Percentiles rank a stretch among this genome's conserved stretches.
Conservation (phyloP, 1,140 invertebrate species). For the Diuraphis noxia region DNA sequence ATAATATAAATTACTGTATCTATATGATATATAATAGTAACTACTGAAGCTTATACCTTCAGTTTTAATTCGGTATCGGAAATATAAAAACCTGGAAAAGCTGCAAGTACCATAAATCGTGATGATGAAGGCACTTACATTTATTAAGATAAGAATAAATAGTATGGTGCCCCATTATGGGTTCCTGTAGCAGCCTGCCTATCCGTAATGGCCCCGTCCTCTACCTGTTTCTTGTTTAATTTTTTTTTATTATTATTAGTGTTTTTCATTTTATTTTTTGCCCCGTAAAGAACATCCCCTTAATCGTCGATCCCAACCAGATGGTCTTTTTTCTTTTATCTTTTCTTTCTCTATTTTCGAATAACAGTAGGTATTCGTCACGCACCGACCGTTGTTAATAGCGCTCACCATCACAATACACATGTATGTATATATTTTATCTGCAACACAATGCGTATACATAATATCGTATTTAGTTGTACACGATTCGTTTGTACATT, state of each 20-base stretch:
- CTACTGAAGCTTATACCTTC: not conserved
- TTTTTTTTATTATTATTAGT: slow-evolving; percentile 13
- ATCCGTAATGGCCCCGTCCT: not conserved
- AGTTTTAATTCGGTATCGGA: not conserved
- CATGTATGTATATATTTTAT: not conserved
- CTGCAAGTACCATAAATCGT: slow-evolving; percentile 29
- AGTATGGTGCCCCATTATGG: slow-evolving; percentile 5
- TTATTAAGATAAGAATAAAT: slow-evolving; percentile 38
- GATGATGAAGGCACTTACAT: slow-evolving; percentile 11
- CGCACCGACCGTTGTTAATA: slow-evolving; percentile 42
- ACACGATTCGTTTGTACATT: slow-evolving; percentile 41
- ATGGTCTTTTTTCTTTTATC: not conserved
- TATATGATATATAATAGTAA: not conserved
- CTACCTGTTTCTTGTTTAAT: slow-evolving; percentile 14
- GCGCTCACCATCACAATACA: slow-evolving; percentile 29
- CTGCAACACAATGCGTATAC: not conserved
- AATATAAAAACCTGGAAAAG: slow-evolving; percentile 9
- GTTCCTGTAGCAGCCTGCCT: not conserved
- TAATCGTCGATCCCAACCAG: slow-evolving; percentile 5
- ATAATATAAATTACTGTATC: not conserved
- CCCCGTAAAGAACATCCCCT: slow-evolving; percentile 22
- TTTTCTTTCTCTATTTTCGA: slow-evolving; percentile 21
- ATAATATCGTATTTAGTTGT: slow-evolving; percentile 7
- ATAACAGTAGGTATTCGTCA: slow-evolving; percentile 37
- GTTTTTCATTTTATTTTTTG: slow-evolving; percentile 1